Base-by-base conservation (phyloP, 2,797 vertebrate genomes). In the Forpus xanthops region DNA sequence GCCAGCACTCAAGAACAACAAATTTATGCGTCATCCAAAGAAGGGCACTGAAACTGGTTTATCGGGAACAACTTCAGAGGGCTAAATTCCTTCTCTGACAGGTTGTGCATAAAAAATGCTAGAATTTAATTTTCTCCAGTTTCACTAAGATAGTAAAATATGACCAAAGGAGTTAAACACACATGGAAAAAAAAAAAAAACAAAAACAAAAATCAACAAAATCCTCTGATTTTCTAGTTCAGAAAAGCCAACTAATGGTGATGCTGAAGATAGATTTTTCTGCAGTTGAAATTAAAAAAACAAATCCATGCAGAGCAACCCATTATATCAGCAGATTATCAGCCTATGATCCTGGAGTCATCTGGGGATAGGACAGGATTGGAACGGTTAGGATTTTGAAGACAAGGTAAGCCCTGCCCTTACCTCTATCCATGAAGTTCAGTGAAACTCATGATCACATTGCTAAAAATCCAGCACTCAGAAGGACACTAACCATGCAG, bases 11-110 rank as follows among this genome's bases (percentile, higher is more conserved):
- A 76, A 64, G 45, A 75, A 66, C 16, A 70, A 44, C 15, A 74
- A 64, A 89, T 76, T 18, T 33, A 21, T 73, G 47, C n/a, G 25
- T 49, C 65, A 23, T 85, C 31, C 35, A 76, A 85, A 75, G 68
- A 86, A 91, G 42, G 9, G 30, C 44, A 56, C 28, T 44, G 55
- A 87, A 89, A 31, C 11, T 75, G 45, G 41, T 61, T 94, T 94
- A 61, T 80, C 5, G 9, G 62, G 41, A 83, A 77, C 11, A 74
- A 56, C 20, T 74, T 3, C 58, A 13, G 62, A 87, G 15, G 33
- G 75, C 61, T 78, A 77, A 91, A 93, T 50, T 61, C 37, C 64
- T 80, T 73, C 56, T 83, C 56, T 67, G 65, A 70, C 31, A 80
- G 49, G 33, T 53, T 53, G 20, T 56, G 39, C 16, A 60, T 72